phyloP scores from a whole-genome alignment of 1,140 invertebrate species.

The Pseudomyrmex flavicornis region DNA sequence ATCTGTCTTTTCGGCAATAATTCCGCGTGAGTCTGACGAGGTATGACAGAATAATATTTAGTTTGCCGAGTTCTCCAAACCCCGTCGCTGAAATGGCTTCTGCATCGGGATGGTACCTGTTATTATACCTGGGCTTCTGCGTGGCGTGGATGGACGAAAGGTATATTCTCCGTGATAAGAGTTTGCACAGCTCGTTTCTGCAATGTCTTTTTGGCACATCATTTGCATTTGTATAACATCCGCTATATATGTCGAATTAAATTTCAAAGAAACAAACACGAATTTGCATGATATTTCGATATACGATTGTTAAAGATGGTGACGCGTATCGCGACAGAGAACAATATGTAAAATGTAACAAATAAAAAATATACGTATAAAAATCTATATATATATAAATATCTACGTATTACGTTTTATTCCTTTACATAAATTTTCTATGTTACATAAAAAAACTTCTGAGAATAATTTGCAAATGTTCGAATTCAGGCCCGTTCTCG shows the following conservation, averaged over 20 bases:
- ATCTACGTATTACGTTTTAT: too few relatives aligned
- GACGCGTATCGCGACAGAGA: background rate
- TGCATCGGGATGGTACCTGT: slow-evolving; percentile 62
- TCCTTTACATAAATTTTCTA: slow-evolving; percentile 11
- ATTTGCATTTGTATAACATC: slow-evolving; percentile 9
- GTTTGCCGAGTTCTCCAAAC: slow-evolving; percentile 10
- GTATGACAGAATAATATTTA: slow-evolving; percentile 60
- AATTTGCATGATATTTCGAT: background rate
- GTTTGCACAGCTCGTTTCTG: background rate
- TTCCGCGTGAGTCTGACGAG: slow-evolving; percentile 15
- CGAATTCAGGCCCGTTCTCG: slow-evolving; percentile 86
- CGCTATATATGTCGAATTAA: background rate
- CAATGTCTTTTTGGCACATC: background rate
- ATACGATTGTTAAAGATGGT: background rate
- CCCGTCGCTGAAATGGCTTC: slow-evolving; percentile 43
- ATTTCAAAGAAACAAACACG: background rate
- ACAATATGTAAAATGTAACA: background rate
- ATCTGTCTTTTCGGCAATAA: slow-evolving; percentile 29
- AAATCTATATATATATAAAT: background rate
- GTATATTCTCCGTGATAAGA: slow-evolving; percentile 54
- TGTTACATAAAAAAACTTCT: background rate
- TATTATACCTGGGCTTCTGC: slow-evolving; percentile 64
- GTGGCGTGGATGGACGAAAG: slow-evolving; percentile 76
- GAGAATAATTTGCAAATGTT: slow-evolving; percentile 26
- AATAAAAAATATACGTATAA: background rate